Evolutionary conservation across 2,113 vertebrate genomes (phyloP), one percentile per base, ranked within the genome.

Genomic region (Polypterus senegalus): DNA sequence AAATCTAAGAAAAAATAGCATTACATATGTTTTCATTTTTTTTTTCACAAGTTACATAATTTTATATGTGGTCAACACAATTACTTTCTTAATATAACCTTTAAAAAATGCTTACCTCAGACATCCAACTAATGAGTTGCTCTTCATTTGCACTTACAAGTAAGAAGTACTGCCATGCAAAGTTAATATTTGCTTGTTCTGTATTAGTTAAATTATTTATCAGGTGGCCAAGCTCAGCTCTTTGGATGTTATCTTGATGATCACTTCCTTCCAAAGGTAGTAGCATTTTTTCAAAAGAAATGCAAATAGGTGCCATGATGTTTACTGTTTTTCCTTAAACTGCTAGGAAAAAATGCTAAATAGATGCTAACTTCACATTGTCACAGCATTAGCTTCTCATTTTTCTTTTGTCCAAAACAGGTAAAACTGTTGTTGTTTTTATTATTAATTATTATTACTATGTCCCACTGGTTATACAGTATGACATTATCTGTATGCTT

Each of bases 111-210:
- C 27, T 27, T 27, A 27, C 27, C 27, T 1, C 27, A 54, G 48
- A 61, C 51, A 7, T 60, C 11, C 48, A 43, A 6, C 48, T 61
- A 63, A 54, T 61, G 61, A 61, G 54, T 61, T 57, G 49, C 65
- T 59, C 61, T 65, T 56, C 69, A 72, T 71, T 65, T 64, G 68
- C 61, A 70, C 76, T 62, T 79, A 79, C 80, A 80, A 82, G 77
- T 70, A 71, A 60, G 75, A 67, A 75, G 74, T 73, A 70, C 74
- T 77, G 69, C 70, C 60, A 70, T 49, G 3, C 49, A 63, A 59
- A 61, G 57, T 58, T 57, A 61, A 59, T 65, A 62, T 58, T 49
- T 54, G 61, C 60, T 44, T 58, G 65, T 61, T 68, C 54, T 64
- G 57, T 67, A 58, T 64, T 61, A 49, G 56, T 63, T 58, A 59